phyloP scores from a whole-genome alignment of 1,140 invertebrate genomes.

The Drosophila hydei region DNA sequence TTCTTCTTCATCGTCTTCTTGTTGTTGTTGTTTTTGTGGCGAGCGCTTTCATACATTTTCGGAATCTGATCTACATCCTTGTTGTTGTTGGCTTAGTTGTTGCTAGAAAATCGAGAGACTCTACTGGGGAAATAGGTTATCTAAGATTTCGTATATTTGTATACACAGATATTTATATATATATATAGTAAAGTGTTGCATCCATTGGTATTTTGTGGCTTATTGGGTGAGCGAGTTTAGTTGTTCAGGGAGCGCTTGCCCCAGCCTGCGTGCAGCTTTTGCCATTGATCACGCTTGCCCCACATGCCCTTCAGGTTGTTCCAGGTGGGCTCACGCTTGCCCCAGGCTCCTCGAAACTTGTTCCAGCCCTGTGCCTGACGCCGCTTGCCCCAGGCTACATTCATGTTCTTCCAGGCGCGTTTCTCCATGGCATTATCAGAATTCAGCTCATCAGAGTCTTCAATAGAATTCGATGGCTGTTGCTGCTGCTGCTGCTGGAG shows the following conservation, averaged over 20 bases:
- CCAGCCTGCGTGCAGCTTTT: slow-evolving; percentile 77
- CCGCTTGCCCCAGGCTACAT: slow-evolving; percentile 88
- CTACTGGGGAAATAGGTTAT: slow-evolving; percentile 26
- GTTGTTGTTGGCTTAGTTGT: too few relatives aligned
- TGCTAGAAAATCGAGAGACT: slow-evolving; percentile 43
- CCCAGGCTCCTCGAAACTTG: slow-evolving; percentile 87
- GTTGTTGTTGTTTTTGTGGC: slow-evolving; percentile 32
- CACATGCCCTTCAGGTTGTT: slow-evolving; percentile 90
- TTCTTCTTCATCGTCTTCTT: background rate
- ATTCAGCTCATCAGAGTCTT: slow-evolving; percentile 51
- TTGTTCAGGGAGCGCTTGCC: slow-evolving; percentile 67
- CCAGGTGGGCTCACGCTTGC: slow-evolving; percentile 89
- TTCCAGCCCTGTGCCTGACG: slow-evolving; percentile 85
- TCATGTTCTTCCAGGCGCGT: slow-evolving; percentile 87
- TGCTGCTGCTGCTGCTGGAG: slow-evolving; percentile 16
- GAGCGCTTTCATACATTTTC: slow-evolving; percentile 82
- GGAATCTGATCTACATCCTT: slow-evolving; percentile 63
- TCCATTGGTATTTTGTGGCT: background rate
- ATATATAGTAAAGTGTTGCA: background rate
- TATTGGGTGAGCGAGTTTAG: slow-evolving; percentile 28
- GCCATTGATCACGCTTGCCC: slow-evolving; percentile 86
- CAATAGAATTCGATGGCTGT: slow-evolving; percentile 36
- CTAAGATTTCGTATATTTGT: slow-evolving; percentile 43
- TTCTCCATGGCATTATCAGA: slow-evolving; percentile 84
- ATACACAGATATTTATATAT: slow-evolving; percentile 39